Percentiles rank a stretch among this genome's conserved stretches.
These are phyloP conservation scores for Caerostris extrusa DNA, from an alignment of 1,140 invertebrate species.

Conservation along the genomic window DNA sequence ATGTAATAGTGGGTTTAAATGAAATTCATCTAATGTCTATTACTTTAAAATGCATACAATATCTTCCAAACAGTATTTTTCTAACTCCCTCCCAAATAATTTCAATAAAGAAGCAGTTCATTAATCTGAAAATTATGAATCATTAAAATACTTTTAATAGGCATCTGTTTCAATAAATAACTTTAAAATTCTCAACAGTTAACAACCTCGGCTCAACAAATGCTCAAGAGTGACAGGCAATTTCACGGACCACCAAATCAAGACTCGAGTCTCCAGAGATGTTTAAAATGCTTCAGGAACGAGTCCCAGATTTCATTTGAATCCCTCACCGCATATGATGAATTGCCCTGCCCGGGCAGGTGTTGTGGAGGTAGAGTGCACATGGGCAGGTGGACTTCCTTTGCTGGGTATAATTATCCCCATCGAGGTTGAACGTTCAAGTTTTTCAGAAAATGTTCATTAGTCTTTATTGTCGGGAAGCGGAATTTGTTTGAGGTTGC, in stretches of 20 bases:
- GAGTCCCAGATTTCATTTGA: not conserved
- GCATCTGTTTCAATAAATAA: no score
- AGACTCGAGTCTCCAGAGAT: not conserved
- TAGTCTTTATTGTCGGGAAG: not conserved
- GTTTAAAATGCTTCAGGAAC: not conserved
- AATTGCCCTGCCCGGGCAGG: not conserved
- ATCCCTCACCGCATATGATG: not conserved
- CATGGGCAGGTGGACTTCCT: not conserved
- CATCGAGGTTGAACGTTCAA: not conserved
- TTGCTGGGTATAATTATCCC: not conserved
- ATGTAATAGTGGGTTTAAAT: no score
- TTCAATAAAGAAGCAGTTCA: no score
- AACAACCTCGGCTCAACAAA: no score
- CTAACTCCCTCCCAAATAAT: no score
- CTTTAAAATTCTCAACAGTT: no score
- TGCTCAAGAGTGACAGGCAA: not conserved
- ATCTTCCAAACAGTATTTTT: no score
- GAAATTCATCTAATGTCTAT: no score
- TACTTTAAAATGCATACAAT: no score
- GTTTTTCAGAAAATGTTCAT: not conserved
- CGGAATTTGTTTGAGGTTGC: not conserved
- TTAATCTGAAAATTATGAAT: no score
- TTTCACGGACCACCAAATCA: not conserved
- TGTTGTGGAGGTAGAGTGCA: not conserved
- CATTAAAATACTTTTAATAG: no score